A percentile compares a stretch with the other conserved stretches of the same genome.
Conservation (phyloP, 2,888 invertebrate genomes). For the Cataglyphis albicans region DNA sequence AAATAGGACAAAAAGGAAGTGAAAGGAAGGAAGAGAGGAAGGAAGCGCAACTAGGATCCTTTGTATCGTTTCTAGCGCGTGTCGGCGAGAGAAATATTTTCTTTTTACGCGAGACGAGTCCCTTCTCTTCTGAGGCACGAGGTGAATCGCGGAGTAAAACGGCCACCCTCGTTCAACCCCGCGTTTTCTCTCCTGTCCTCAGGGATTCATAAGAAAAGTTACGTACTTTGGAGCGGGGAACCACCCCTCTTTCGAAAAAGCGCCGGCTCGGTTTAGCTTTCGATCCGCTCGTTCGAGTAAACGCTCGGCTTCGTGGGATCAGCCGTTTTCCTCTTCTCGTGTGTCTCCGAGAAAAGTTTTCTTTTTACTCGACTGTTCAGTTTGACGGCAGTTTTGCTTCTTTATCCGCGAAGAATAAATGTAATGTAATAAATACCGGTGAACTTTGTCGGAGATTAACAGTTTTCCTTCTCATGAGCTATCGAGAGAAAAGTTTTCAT, state of each 20-base stretch:
- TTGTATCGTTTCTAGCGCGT: slow-evolving; percentile 32
- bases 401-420: slow-evolving; percentile 1
- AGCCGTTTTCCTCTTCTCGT: slow-evolving; percentile 70
- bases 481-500: neutral
- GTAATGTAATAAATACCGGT: slow-evolving; percentile 5
- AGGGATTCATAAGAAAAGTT: slow-evolving; percentile 80
- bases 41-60: slow-evolving; percentile 50
- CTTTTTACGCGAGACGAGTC: slow-evolving; percentile 34
- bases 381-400: slow-evolving; percentile 9
- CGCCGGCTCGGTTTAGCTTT: slow-evolving; percentile 57
- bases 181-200: slow-evolving; percentile 64
- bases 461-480: neutral
- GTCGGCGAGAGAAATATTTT: slow-evolving; percentile 52
- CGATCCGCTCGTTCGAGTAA: slow-evolving; percentile 55
- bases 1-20: slow-evolving; percentile 33
- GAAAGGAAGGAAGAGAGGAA: slow-evolving; percentile 27
- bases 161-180: slow-evolving; percentile 57
- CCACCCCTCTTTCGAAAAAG: slow-evolving; percentile 48
- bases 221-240: slow-evolving; percentile 70
- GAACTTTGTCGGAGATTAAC: neutral
- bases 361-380: slow-evolving; percentile 8
- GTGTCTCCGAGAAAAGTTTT: slow-evolving; percentile 23
- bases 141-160: slow-evolving; percentile 29
- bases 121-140: neutral
- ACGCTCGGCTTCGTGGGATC: slow-evolving; percentile 78